phyloP scores from a whole-genome alignment of 2,113 vertebrate species.

The Lathamus discolor region DNA sequence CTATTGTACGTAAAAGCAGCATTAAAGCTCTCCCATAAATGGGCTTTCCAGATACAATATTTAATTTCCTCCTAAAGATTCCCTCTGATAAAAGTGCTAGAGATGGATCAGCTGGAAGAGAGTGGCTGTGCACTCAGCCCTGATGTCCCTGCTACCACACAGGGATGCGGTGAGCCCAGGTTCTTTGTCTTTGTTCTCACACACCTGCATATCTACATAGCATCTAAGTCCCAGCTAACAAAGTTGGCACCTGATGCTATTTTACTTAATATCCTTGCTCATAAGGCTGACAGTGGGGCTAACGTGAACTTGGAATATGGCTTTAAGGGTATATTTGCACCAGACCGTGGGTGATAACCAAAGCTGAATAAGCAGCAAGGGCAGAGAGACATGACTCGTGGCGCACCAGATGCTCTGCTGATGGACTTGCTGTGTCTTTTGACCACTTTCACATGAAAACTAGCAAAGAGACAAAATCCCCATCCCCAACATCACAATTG shows the following conservation, averaged over 20 bases:
- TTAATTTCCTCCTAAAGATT: not conserved
- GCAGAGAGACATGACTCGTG: not conserved
- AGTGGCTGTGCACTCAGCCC: fast-evolving
- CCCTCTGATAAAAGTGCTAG: not conserved
- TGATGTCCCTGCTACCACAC: fast-evolving
- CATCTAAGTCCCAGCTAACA: not conserved
- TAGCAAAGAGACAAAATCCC: not conserved
- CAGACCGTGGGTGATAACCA: fast-evolving
- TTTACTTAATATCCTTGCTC: not conserved
- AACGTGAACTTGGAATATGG: fast-evolving
- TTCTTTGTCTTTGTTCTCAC: not conserved
- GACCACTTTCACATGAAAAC: not conserved
- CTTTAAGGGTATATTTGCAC: not conserved
- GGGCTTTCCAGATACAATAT: not conserved
- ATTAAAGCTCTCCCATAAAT: not conserved
- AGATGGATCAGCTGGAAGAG: not conserved
- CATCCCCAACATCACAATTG: fast-evolving
- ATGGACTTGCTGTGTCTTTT: not conserved
- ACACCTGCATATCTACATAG: fast-evolving
- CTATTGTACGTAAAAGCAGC: not conserved
- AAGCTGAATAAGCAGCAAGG: not conserved
- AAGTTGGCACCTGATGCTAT: not conserved
- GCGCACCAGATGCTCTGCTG: not conserved
- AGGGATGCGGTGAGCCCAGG: not conserved
- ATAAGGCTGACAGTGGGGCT: not conserved